These are phyloP conservation scores for Heliothis subflexa DNA, from an alignment of 1,140 invertebrate species.

Conservation along the genomic window DNA sequence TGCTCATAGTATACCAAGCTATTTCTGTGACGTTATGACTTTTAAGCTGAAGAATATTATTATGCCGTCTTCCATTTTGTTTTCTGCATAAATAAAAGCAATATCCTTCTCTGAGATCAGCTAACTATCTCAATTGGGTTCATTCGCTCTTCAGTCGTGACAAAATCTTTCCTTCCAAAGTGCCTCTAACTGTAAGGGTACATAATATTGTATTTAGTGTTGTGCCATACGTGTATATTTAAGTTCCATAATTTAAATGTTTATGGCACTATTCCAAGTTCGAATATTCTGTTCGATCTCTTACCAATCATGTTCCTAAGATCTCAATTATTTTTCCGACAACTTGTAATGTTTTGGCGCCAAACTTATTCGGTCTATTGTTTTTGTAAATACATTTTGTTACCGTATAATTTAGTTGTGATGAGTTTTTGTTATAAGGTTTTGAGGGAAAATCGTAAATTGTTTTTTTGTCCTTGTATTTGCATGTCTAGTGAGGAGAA, in stretches of 20 bases:
- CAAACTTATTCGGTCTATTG: constrained; percentile 51
- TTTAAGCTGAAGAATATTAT: neutral
- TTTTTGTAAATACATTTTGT: constrained; percentile 68
- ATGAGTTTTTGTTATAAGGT: constrained; percentile 65
- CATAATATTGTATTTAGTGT: constrained; percentile 57
- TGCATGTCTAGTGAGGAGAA: constrained; percentile 83
- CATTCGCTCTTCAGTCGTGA: constrained; percentile 34
- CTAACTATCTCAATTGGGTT: neutral
- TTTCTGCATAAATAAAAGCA: neutral
- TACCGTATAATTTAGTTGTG: constrained; percentile 67
- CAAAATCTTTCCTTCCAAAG: constrained; percentile 60
- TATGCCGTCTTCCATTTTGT: neutral
- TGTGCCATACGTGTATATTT: constrained; percentile 65
- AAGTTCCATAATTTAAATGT: constrained; percentile 51
- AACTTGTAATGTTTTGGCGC: constrained; percentile 46
- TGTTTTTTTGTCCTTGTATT: constrained; percentile 79
- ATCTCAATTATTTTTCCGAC: constrained; percentile 52
- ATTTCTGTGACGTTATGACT: neutral
- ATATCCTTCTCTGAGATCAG: neutral
- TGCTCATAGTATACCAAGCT: constrained; percentile 11
- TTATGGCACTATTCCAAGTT: constrained; percentile 53
- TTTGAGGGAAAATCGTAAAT: constrained; percentile 65
- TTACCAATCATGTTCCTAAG: constrained; percentile 61
- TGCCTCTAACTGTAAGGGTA: constrained; percentile 76
- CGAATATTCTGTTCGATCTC: constrained; percentile 59